Base-by-base conservation (phyloP, 2,113 vertebrate species). In the Eolophus roseicapilla region DNA sequence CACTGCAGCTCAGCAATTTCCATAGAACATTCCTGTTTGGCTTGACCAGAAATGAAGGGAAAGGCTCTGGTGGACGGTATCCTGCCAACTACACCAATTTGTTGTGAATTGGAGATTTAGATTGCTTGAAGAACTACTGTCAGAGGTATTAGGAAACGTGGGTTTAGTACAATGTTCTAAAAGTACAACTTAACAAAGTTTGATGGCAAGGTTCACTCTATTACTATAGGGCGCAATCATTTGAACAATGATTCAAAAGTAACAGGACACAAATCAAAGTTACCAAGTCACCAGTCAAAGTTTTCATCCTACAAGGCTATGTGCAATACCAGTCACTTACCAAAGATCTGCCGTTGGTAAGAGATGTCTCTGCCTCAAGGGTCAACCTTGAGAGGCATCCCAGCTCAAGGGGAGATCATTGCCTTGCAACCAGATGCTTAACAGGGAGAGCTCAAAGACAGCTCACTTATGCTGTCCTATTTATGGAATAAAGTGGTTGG, bases 291-390 rank as follows among this genome's bases (percentile, higher is more conserved):
- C 28, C 31, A 46, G 23, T 39, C 27, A 70, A 70, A 64, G 60
- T 79, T 64, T 20, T 7, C 29, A 14, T 53, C 16, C 37, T 65
- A 53, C 39, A 44, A n/a, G 49, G 24, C 13, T 67, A 17, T 29
- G 11, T 6, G 2, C 4, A 19, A 17, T 44, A 53, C 28, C 0
- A 8, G 18, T 53, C 9, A 3, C 17, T 43, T 79, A 21, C 3
- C 28, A 53, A 73, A 53, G 35, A 53, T 31, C 27, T 41, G 49
- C 39, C 15, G 9, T 13, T 73, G 13, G 27, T 53, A 41, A 31
- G 37, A 23, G 37, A 28, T 23, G 35, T 39, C 49, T 39, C 49
- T 53, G 49, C 28, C 49, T 73, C 37, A 53, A 29, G 15, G 21
- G 33, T 37, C 15, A 55, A 25, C 5, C 20, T 41, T 74, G 37